Evolutionary conservation across 2,888 invertebrate genomes (phyloP), one percentile per base, ranked within the genome.

Genomic region (Acheta domesticus): DNA sequence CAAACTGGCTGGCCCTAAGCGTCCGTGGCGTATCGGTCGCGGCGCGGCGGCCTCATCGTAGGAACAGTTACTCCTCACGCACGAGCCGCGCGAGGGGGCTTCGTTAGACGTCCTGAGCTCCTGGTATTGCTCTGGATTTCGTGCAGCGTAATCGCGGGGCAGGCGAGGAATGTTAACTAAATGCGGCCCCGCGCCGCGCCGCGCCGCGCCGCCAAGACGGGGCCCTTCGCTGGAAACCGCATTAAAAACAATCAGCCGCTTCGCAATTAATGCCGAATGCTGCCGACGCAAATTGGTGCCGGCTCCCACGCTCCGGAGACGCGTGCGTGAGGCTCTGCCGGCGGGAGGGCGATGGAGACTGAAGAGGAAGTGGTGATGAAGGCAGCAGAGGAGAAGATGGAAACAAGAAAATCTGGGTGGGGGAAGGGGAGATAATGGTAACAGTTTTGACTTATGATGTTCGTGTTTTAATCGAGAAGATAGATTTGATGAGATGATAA

Each of bases 81-180:
- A 36, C 8, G 62, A 62, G n/a, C 14, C 62, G 62, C 4, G 62
- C 14, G n/a, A 62, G 62, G n/a, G 62, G 62, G 4, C 62, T 62
- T 62, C 62, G 62, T 62, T 62, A 62, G n/a, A 11, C 62, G 62
- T 1, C n/a, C 62, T 19, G 62, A 62, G 62, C 62, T 62, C 62
- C 62, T 62, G 62, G 62, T 62, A 62, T 62, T 62, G 62, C 62
- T 62, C 62, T 62, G 62, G 62, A 62, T 62, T 62, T 62, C 62
- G 62, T 62, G 62, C 62, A 62, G 62, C n/a, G 4, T 62, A 62
- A 62, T 12, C 62, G 62, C n/a, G 62, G 62, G n/a, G 16, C n/a
- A n/a, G 8, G 62, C 62, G 62, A 62, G 62, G 62, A 62, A 62
- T 62, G 62, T 62, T 62, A 62, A 62, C 62, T 62, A 62, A 62